Percentiles rank a stretch among this genome's conserved stretches.
phyloP scores from a whole-genome alignment of 2,888 invertebrate species.

The Lacanobia wlatinum region DNA sequence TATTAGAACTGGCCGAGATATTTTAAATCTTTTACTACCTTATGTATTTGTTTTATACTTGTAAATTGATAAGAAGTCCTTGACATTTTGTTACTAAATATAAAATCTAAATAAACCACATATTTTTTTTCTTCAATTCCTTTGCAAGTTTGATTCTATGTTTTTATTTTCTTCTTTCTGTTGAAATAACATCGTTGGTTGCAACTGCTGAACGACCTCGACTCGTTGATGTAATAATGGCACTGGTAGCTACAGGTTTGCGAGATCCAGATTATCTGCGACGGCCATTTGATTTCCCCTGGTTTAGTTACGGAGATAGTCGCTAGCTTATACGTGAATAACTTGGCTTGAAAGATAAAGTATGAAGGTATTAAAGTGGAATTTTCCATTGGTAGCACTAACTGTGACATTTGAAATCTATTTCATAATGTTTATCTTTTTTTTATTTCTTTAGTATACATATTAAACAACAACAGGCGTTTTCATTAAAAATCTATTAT shows the following conservation, averaged over 20 bases:
- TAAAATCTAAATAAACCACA: constrained; percentile 19
- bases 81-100: constrained; percentile 39
- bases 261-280: constrained; percentile 36
- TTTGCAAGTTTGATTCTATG: neutral
- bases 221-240: constrained; percentile 42
- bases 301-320: constrained; percentile 12
- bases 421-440: too few species aligned
- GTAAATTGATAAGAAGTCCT: constrained; percentile 50
- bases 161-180: neutral
- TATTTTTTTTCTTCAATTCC: neutral
- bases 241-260: constrained; percentile 29
- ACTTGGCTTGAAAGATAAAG: neutral
- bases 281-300: constrained; percentile 18
- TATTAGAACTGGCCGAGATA: constrained; percentile 6
- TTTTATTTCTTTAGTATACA: too few species aligned
- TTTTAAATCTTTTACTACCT: constrained; percentile 15
- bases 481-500: too few species aligned
- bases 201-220: constrained; percentile 43
- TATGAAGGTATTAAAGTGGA: neutral
- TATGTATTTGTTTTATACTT: constrained; percentile 26
- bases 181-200: constrained; percentile 18
- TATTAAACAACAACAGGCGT: too few species aligned
- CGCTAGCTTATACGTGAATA: neutral
- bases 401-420: neutral
- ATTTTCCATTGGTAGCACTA: neutral